Evolutionary conservation across 2,113 vertebrate genomes (phyloP).

Genomic region (Caretta caretta): DNA sequence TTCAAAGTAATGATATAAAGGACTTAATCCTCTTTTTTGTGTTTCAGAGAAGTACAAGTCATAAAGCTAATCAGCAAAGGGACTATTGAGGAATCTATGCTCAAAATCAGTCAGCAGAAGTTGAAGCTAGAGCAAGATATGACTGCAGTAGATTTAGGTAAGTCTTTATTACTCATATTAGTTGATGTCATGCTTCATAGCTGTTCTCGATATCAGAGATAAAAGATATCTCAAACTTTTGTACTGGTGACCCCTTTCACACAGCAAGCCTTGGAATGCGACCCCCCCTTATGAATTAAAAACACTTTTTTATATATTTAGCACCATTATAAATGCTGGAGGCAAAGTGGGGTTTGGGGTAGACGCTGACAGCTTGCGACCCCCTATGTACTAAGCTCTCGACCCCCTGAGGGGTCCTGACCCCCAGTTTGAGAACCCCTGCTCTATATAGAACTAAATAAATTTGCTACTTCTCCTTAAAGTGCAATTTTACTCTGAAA

Average conservation of each 20-base stretch:
- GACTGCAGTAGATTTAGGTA: slow-evolving; percentile 90
- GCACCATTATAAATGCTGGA: too few relatives aligned
- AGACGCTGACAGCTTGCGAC: too few relatives aligned
- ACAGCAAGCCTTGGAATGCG: too few relatives aligned
- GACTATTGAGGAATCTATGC: slow-evolving; percentile 93
- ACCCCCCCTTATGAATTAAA: too few relatives aligned
- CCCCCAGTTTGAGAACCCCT: too few relatives aligned
- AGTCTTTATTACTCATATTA: slow-evolving; percentile 14
- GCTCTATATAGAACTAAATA: not conserved
- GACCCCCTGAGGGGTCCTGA: too few relatives aligned
- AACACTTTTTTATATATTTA: too few relatives aligned
- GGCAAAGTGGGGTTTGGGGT: too few relatives aligned
- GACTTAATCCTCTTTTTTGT: not conserved
- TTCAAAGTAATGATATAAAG: not conserved
- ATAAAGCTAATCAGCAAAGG: slow-evolving; percentile 93
- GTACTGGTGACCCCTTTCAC: too few relatives aligned
- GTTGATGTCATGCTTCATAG: not conserved
- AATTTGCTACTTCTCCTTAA: not conserved
- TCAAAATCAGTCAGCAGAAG: slow-evolving; percentile 93
- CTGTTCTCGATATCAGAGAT: not conserved
- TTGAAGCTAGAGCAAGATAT: slow-evolving; percentile 96
- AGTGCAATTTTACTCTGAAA: not conserved
- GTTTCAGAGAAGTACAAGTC: slow-evolving; percentile 91
- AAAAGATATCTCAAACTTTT: too few relatives aligned
- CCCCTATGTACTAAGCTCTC: too few relatives aligned